Evolutionary conservation across 2,888 invertebrate genomes (phyloP).

Genomic region (Drosophila histrio): DNA sequence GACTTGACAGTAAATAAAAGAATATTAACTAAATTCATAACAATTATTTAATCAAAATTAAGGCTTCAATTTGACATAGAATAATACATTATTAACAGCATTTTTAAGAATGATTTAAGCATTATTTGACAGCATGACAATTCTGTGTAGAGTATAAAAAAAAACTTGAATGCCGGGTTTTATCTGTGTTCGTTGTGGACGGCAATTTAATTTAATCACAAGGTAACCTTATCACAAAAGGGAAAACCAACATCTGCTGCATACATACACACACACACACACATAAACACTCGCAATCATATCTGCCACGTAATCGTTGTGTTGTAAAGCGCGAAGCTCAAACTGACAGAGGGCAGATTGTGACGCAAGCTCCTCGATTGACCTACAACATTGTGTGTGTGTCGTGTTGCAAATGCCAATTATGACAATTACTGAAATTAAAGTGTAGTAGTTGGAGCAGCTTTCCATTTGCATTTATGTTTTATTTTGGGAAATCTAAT

Average conservation of each 20-base stretch:
- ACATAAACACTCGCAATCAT: conserved; percentile 8
- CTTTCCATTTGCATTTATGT: neutral
- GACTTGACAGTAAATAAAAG: too few relatives aligned
- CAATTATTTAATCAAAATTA: too few relatives aligned
- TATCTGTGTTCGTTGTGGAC: conserved; percentile 41
- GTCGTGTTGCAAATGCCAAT: conserved; percentile 60
- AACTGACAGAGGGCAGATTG: neutral
- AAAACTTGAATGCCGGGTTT: neutral
- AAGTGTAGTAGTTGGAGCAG: conserved; percentile 24
- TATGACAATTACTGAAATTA: conserved; percentile 67
- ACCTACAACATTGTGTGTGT: conserved; percentile 10
- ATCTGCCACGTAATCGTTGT: conserved; percentile 25
- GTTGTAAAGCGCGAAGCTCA: conserved; percentile 3
- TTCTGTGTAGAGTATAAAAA: neutral
- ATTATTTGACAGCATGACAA: neutral
- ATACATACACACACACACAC: conserved; percentile 11
- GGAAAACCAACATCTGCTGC: conserved; percentile 63
- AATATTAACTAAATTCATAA: too few relatives aligned
- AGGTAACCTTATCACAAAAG: conserved; percentile 65
- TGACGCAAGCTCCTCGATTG: conserved; percentile 29
- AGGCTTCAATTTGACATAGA: too few relatives aligned
- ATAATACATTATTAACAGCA: neutral
- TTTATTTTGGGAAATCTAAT: conserved; percentile 27
- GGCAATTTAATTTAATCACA: conserved; percentile 76
- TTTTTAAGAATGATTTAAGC: neutral